Conservation (phyloP, 2,113 vertebrate genomes). For the Stercorarius parasiticus region DNA sequence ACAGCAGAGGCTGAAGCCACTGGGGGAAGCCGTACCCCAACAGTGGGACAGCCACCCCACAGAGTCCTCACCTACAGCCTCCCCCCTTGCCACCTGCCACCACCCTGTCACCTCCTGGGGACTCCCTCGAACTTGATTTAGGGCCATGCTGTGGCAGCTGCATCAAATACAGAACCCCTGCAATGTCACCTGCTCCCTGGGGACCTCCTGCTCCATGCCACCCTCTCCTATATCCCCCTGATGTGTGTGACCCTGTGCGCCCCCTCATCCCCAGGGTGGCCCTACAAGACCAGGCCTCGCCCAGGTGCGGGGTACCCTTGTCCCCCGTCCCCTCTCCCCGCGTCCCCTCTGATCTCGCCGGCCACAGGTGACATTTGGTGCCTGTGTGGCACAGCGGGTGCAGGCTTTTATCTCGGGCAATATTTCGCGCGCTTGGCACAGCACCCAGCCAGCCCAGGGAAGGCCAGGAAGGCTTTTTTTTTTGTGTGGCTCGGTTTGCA, state of each 20-base stretch:
- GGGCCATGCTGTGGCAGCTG: background rate
- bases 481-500: background rate
- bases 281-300: background rate
- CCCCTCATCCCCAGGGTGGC: background rate
- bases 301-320: background rate
- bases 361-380: background rate
- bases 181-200: background rate
- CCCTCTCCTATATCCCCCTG: accelerated
- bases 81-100: background rate
- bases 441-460: accelerated
- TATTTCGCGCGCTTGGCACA: accelerated
- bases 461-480: background rate
- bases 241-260: accelerated
- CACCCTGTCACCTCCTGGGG: background rate
- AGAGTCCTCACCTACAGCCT: background rate
- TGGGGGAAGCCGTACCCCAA: accelerated
- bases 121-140: background rate
- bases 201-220: background rate
- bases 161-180: background rate
- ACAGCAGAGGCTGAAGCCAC: background rate
- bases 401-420: background rate
- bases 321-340: accelerated
- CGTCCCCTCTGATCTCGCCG: background rate
- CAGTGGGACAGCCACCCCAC: background rate
- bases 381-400: accelerated